Evolutionary conservation across 1,140 invertebrate genomes (phyloP).

Genomic region (Amyelois transitella): DNA sequence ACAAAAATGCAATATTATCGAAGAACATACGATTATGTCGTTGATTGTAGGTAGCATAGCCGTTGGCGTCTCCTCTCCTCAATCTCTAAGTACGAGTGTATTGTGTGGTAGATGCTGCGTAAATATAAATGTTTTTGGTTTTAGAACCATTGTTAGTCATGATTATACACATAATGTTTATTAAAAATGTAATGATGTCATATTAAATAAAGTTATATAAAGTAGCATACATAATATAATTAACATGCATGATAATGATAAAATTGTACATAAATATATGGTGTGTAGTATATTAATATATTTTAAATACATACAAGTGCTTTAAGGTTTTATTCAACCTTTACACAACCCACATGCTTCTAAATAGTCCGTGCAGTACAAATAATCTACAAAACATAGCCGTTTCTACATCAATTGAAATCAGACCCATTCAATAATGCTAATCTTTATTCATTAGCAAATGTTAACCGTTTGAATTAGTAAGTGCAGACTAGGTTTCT

Average conservation of each 20-base stretch:
- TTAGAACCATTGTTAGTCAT: constrained; percentile 11
- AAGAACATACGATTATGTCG: constrained; percentile 55
- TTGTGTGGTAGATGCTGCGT: constrained; percentile 66
- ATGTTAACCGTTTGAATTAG: constrained; percentile 62
- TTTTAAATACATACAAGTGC: background rate
- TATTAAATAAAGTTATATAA: background rate
- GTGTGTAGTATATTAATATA: background rate
- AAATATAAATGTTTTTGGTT: constrained; percentile 35
- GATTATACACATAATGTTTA: background rate
- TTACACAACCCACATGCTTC: constrained; percentile 4
- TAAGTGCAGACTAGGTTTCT: constrained; percentile 66
- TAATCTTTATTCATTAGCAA: constrained; percentile 44
- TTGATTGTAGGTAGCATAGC: constrained; percentile 53
- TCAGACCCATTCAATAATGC: constrained; percentile 19
- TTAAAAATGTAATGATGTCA: background rate
- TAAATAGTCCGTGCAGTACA: constrained; percentile 7
- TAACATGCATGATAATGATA: background rate
- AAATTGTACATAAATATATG: background rate
- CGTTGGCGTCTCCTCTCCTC: constrained; percentile 51
- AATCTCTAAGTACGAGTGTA: constrained; percentile 69
- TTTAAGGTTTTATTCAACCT: background rate
- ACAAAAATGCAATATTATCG: constrained; percentile 36
- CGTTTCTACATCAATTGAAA: constrained; percentile 9
- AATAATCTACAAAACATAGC: constrained; percentile 1
- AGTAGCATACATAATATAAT: background rate